phyloP scores from a whole-genome alignment of 1,140 invertebrate species.

The Lineus longissimus region DNA sequence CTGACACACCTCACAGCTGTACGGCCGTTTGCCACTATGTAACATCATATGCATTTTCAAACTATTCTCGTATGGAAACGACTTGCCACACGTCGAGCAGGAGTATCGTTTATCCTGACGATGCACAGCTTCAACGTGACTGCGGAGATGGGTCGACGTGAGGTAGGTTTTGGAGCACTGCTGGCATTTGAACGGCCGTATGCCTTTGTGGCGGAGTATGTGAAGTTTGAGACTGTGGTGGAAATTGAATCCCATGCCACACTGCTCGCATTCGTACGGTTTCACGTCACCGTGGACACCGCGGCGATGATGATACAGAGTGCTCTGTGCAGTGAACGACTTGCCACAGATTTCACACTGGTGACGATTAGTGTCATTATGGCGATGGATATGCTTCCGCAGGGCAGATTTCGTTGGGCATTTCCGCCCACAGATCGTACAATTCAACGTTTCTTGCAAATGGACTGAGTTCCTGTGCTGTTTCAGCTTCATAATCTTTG shows the following conservation, averaged over 20 bases:
- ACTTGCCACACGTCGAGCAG: conserved; percentile 57
- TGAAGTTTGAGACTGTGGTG: conserved; percentile 58
- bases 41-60: conserved; percentile 74
- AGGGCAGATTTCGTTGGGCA: conserved; percentile 87
- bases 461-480: not conserved
- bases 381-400: conserved; percentile 83
- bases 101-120: conserved; percentile 29
- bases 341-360: conserved; percentile 59
- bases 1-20: conserved; percentile 70
- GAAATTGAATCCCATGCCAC: conserved; percentile 60
- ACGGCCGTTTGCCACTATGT: conserved; percentile 78
- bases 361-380: conserved; percentile 58
- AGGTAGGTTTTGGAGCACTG: conserved; percentile 54
- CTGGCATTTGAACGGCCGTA: conserved; percentile 57
- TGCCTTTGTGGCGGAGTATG: conserved; percentile 55
- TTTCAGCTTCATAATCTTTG: not conserved
- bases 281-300: conserved; percentile 53
- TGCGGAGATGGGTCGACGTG: conserved; percentile 39
- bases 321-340: conserved; percentile 57
- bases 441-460: conserved; percentile 56
- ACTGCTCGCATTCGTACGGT: conserved; percentile 60
- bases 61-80: conserved; percentile 87
- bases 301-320: conserved; percentile 56
- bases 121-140: conserved; percentile 36
- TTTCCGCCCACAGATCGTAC: conserved; percentile 77